Percentiles rank a stretch among this genome's conserved stretches.
Evolutionary conservation across 2,888 invertebrate genomes (phyloP).

Genomic region (Ectemnius lituratus): DNA sequence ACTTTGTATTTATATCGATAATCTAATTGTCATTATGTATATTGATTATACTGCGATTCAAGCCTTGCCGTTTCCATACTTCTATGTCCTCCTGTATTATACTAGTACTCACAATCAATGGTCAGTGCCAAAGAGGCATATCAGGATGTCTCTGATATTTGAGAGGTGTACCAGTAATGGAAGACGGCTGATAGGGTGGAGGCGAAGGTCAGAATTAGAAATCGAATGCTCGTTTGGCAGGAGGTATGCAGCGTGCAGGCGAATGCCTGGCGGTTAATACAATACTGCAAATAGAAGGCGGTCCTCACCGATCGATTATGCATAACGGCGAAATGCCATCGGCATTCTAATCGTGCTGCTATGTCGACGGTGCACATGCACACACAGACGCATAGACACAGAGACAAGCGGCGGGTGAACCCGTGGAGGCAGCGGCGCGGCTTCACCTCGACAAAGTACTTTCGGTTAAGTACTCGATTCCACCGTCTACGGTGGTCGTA

Average conservation of each 20-base stretch:
- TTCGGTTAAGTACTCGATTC: not conserved
- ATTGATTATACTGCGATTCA: no score
- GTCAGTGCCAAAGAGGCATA: no score
- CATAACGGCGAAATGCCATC: constrained; percentile 43
- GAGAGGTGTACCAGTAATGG: no score
- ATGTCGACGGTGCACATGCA: constrained; percentile 16
- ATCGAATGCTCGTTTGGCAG: not conserved
- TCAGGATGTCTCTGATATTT: no score
- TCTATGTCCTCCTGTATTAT: no score
- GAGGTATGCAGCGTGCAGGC: constrained; percentile 11
- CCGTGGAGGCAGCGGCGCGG: not conserved
- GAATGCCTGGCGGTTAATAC: constrained; percentile 20
- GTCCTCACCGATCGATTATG: constrained; percentile 43
- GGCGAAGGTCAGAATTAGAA: not conserved
- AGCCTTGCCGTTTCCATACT: no score
- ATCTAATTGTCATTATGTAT: no score
- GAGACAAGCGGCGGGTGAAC: no score
- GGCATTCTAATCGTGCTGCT: constrained; percentile 40
- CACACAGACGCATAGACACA: no score
- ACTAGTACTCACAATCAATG: no score
- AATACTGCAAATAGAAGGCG: constrained; percentile 35
- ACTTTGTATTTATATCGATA: no score
- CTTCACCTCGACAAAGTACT: constrained; percentile 21
- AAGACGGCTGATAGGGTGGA: not conserved
- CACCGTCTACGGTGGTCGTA: not conserved